Conservation (phyloP, 1,140 invertebrate species). For the Bombus confusus region DNA sequence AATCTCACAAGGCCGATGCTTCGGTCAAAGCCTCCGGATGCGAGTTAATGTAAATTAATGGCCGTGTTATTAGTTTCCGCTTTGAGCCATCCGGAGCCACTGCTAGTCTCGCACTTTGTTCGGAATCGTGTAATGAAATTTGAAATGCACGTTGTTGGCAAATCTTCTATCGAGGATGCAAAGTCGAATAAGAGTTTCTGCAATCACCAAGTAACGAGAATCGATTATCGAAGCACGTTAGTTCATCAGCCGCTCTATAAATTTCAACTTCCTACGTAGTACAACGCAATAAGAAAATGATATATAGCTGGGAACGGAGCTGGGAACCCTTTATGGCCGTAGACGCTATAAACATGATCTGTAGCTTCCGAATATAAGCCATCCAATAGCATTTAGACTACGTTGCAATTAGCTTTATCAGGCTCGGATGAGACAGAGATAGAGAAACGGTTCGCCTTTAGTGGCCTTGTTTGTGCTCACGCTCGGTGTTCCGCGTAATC, state of each 20-base stretch:
- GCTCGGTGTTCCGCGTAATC: background rate
- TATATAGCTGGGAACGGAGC: background rate
- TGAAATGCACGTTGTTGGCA: background rate
- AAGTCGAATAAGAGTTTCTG: background rate
- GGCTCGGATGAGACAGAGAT: background rate
- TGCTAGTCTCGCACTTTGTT: background rate
- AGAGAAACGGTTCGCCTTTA: slow-evolving; percentile 18
- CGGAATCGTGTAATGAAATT: slow-evolving; percentile 10
- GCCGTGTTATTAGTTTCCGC: slow-evolving; percentile 10
- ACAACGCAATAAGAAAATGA: background rate
- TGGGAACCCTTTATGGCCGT: background rate
- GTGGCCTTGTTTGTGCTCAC: background rate
- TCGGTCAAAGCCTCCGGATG: slow-evolving; percentile 6
- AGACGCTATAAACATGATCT: background rate
- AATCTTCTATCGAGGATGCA: background rate
- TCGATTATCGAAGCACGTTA: background rate
- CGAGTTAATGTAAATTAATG: slow-evolving; percentile 24
- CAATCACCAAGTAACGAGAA: background rate
- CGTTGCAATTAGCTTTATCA: slow-evolving; percentile 21
- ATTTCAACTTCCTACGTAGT: background rate
- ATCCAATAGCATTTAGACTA: slow-evolving; percentile 1
- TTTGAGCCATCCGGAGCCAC: background rate
- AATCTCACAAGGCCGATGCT: slow-evolving; percentile 14
- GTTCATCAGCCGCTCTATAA: background rate
- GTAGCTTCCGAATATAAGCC: background rate